Evolutionary conservation across 2,797 vertebrate genomes (phyloP).

Genomic region (Pterois miles): DNA sequence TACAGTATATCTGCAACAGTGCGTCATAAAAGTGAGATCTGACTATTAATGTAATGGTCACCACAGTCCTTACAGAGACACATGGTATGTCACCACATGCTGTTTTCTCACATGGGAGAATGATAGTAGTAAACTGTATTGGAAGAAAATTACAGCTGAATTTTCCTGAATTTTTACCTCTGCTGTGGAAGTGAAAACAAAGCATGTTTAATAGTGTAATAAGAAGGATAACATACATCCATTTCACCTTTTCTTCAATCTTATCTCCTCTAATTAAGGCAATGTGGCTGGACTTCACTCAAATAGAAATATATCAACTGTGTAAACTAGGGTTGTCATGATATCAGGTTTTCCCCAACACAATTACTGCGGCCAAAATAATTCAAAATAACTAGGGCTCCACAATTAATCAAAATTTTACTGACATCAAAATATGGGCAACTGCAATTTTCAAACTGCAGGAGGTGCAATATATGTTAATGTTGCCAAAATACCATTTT

Average conservation of each 20-base stretch:
- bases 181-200: background rate
- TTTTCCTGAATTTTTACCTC: background rate
- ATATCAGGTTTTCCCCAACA: no score
- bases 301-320: background rate
- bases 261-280: no score
- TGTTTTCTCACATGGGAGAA: background rate
- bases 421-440: no score
- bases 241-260: background rate
- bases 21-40: background rate
- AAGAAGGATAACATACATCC: background rate
- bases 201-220: background rate
- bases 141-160: background rate
- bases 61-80: background rate
- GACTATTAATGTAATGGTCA: background rate
- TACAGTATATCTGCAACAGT: constrained; percentile 1
- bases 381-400: no score
- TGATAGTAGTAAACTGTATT: background rate
- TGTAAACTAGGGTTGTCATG: background rate
- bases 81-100: background rate
- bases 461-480: no score
- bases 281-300: background rate
- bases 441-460: no score
- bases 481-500: no score
- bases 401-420: no score
- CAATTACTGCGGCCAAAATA: no score